Evolutionary conservation across 2,113 vertebrate species (phyloP).

Genomic region (Hemicordylus capensis): DNA sequence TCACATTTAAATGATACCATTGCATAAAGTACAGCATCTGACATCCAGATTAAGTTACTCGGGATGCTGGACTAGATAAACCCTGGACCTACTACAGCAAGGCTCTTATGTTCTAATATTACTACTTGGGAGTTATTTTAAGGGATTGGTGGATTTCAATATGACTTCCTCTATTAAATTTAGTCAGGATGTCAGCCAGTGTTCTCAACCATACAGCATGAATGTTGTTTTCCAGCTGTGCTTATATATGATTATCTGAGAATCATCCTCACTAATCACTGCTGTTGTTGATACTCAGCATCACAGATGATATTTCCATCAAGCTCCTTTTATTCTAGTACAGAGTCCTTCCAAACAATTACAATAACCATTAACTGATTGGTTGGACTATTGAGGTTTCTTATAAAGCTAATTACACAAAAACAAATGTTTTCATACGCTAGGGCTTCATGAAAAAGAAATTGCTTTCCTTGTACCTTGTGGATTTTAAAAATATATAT

Average conservation of each 20-base stretch:
- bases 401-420: conserved; percentile 3
- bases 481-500: conserved; percentile 56
- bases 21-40: too few relatives aligned
- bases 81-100: too few relatives aligned
- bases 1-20: neutral
- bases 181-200: too few relatives aligned
- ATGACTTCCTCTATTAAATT: too few relatives aligned
- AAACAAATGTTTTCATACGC: neutral
- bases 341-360: conserved; percentile 45
- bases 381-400: neutral
- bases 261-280: conserved; percentile 54
- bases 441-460: conserved; percentile 25
- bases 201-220: conserved; percentile 1
- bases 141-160: too few relatives aligned
- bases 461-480: conserved; percentile 4
- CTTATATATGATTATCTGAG: too few relatives aligned
- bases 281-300: conserved; percentile 22
- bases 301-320: neutral
- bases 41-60: too few relatives aligned
- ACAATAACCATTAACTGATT: neutral
- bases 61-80: too few relatives aligned
- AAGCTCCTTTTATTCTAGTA: conserved; percentile 22
- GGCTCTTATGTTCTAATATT: too few relatives aligned
- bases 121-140: too few relatives aligned
- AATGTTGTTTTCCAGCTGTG: conserved; percentile 58